These are phyloP conservation scores for Brachionus manjavacas DNA, from an alignment of 1,140 invertebrate genomes.

Conservation along the genomic window DNA sequence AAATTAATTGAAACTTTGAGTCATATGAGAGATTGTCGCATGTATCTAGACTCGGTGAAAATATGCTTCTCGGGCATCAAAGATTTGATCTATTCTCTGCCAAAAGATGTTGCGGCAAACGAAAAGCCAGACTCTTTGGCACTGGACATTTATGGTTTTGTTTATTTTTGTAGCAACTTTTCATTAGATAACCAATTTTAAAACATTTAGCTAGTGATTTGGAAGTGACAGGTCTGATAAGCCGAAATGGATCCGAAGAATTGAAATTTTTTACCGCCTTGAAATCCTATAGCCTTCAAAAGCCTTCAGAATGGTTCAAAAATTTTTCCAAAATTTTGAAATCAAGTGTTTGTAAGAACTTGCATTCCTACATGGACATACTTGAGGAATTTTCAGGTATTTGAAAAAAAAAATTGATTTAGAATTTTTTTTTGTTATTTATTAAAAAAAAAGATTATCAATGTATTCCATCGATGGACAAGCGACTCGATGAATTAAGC, in stretches of 20 bases:
- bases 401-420: not conserved
- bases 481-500: not conserved
- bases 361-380: slow-evolving; percentile 10
- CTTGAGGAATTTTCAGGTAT: slow-evolving; percentile 2
- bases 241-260: slow-evolving; percentile 48
- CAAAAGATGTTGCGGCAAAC: slow-evolving; percentile 47
- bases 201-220: slow-evolving; percentile 51
- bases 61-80: slow-evolving; percentile 54
- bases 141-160: slow-evolving; percentile 52
- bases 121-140: slow-evolving; percentile 47
- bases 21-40: slow-evolving; percentile 52
- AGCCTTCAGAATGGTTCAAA: slow-evolving; percentile 51
- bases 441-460: not conserved
- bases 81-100: slow-evolving; percentile 50
- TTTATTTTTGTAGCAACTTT: slow-evolving; percentile 35
- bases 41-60: slow-evolving; percentile 50
- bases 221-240: slow-evolving; percentile 49
- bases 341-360: slow-evolving; percentile 46
- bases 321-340: slow-evolving; percentile 51
- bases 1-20: slow-evolving; percentile 52
- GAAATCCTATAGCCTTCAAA: slow-evolving; percentile 45
- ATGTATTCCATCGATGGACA: not conserved
- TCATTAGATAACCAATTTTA: not conserved
- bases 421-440: not conserved
- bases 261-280: slow-evolving; percentile 49